Conservation (phyloP, 2,113 vertebrate species). For the Mionectes macconnelli region DNA sequence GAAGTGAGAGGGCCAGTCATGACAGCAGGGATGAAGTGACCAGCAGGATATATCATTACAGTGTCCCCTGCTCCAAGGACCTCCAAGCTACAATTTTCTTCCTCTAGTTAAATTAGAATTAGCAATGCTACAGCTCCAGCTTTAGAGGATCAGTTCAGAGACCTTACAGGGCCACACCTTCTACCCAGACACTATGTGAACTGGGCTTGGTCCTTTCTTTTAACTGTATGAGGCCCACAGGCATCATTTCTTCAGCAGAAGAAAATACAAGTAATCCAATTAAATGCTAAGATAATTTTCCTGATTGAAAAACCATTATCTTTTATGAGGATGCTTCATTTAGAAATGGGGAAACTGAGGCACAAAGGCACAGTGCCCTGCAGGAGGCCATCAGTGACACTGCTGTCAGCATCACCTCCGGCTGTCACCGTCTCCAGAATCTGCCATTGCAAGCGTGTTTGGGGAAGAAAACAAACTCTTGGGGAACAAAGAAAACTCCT, state of each 20-base stretch:
- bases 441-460: not conserved
- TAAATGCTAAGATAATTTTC: not conserved
- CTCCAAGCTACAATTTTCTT: not conserved
- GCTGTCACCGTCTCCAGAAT: not conserved
- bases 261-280: not conserved
- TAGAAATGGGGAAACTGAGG: not conserved
- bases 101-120: not conserved
- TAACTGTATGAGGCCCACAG: not conserved
- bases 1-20: not conserved
- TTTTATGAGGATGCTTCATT: not conserved
- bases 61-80: not conserved
- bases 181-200: not conserved
- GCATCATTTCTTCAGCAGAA: not conserved
- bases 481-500: too few relatives aligned
- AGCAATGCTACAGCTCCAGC: not conserved
- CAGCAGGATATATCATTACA: not conserved
- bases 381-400: not conserved
- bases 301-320: not conserved
- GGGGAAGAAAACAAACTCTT: not conserved
- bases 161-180: not conserved
- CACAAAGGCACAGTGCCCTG: not conserved
- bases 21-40: not conserved
- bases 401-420: not conserved
- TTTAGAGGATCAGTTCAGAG: not conserved
- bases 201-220: not conserved